phyloP scores from a whole-genome alignment of 2,797 vertebrate genomes.

The Paedocypris micromegethes region DNA sequence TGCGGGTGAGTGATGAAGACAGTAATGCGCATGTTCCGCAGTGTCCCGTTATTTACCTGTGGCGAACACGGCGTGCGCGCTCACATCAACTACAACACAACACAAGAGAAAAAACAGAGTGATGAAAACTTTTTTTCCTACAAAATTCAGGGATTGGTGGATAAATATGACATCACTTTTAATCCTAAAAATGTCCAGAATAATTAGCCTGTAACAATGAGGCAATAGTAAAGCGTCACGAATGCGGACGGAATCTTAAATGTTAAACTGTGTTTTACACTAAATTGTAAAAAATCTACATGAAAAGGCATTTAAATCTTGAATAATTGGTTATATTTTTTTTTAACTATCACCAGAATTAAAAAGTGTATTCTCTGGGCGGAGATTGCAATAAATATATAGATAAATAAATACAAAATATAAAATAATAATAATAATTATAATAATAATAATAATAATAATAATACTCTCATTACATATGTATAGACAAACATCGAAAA shows the following conservation, averaged over 20 bases:
- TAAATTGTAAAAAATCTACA: not conserved
- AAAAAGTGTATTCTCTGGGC: no score
- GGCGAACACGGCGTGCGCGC: slow-evolving; percentile 54
- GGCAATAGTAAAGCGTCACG: no score
- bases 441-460: no score
- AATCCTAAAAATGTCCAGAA: no score
- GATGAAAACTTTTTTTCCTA: not conserved
- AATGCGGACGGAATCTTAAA: no score
- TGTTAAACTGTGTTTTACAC: not conserved
- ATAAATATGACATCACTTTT: no score
- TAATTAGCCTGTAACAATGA: no score
- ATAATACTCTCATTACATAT: no score
- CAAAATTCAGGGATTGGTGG: not conserved
- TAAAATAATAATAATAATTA: no score
- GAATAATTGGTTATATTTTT: not conserved
- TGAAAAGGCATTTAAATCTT: not conserved
- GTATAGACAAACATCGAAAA: no score
- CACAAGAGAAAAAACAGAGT: slow-evolving; percentile 4
- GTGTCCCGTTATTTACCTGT: slow-evolving; percentile 56
- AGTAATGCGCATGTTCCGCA: not conserved
- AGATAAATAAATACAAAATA: not conserved
- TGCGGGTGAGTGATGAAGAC: not conserved
- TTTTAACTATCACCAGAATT: no score
- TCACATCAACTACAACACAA: slow-evolving; percentile 52
- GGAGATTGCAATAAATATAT: not conserved